phyloP scores from a whole-genome alignment of 1,140 invertebrate genomes.

The Drosophila santomea region DNA sequence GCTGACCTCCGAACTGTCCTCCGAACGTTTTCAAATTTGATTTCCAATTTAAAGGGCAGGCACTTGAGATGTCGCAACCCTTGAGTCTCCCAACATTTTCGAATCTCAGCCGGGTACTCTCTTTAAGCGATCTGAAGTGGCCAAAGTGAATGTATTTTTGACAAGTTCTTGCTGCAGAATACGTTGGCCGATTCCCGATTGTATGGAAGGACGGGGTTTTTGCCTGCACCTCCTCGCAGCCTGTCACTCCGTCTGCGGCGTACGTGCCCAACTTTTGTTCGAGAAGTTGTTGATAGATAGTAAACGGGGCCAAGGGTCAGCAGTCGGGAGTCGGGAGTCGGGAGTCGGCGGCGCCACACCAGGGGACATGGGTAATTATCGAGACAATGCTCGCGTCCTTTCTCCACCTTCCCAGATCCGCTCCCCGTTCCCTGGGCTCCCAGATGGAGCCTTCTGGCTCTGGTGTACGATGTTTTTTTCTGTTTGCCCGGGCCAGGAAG shows the following conservation, averaged over 20 bases:
- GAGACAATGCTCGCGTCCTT: conserved; percentile 61
- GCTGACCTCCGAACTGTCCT: background rate
- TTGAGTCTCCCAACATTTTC: conserved; percentile 24
- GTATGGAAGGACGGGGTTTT: background rate
- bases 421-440: background rate
- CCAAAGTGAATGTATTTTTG: conserved; percentile 38
- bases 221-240: background rate
- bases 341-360: conserved; percentile 32
- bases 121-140: conserved; percentile 42
- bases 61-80: conserved; percentile 33
- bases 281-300: conserved; percentile 70
- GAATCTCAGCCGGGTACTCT: conserved; percentile 23
- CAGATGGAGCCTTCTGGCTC: conserved; percentile 22
- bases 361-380: conserved; percentile 76
- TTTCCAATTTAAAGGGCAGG: conserved; percentile 9
- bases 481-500: conserved; percentile 64
- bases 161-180: conserved; percentile 40
- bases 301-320: conserved; percentile 61
- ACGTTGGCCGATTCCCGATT: conserved; percentile 15
- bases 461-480: conserved; percentile 38
- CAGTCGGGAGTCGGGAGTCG: conserved; percentile 14
- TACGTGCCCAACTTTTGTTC: conserved; percentile 58
- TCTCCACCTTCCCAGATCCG: conserved; percentile 1
- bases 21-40: background rate
- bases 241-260: conserved; percentile 41